phyloP scores from a whole-genome alignment of 2,888 invertebrate species.

The Megamerina dolium region DNA sequence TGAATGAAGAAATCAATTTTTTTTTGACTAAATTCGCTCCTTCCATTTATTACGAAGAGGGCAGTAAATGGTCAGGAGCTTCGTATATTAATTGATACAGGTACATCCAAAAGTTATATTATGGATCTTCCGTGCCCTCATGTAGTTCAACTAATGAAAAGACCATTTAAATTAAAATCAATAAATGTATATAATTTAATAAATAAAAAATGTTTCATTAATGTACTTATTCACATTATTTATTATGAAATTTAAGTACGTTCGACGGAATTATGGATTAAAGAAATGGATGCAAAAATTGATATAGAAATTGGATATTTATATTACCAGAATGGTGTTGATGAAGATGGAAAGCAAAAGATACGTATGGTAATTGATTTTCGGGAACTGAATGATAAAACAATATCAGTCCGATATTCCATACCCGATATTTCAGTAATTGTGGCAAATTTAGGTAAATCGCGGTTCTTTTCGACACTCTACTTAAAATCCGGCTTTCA shows the following conservation, averaged over 20 bases:
- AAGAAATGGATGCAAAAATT: slow-evolving; percentile 9
- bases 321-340: slow-evolving; percentile 5
- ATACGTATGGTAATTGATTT: slow-evolving; percentile 14
- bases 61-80: too few relatives aligned
- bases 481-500: slow-evolving; percentile 10
- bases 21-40: too few relatives aligned
- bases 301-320: slow-evolving; percentile 7
- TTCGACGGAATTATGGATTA: slow-evolving; percentile 5
- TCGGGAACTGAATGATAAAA: slow-evolving; percentile 12
- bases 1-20: too few relatives aligned
- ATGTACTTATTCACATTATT: slow-evolving; percentile 6
- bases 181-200: slow-evolving; percentile 13
- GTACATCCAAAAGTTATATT: too few relatives aligned
- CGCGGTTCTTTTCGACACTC: slow-evolving; percentile 5
- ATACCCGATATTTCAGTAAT: slow-evolving; percentile 12
- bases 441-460: slow-evolving; percentile 10
- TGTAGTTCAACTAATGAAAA: too few relatives aligned
- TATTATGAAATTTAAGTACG: slow-evolving; percentile 1
- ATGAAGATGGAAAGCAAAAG: slow-evolving; percentile 9
- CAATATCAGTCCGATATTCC: slow-evolving; percentile 12
- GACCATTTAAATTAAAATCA: slow-evolving; percentile 10
- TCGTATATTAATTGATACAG: too few relatives aligned
- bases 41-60: too few relatives aligned
- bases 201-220: slow-evolving; percentile 11
- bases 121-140: too few relatives aligned